These are phyloP conservation scores for Catamblyrhynchus diadema DNA, from an alignment of 2,797 vertebrate species.

Conservation along the genomic window DNA sequence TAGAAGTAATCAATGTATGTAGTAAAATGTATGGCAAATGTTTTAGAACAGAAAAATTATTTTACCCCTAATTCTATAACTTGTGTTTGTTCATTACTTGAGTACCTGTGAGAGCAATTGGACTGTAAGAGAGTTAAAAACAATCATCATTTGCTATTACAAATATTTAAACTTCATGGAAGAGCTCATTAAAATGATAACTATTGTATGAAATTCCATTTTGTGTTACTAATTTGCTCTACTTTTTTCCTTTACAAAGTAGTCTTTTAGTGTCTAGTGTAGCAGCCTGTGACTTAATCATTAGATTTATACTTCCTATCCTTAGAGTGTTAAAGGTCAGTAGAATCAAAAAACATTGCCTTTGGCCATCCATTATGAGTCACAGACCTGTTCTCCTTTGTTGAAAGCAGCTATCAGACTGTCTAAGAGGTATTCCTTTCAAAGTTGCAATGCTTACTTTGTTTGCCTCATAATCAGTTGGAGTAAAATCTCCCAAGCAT, in stretches of 20 bases:
- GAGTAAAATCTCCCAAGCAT: constrained; percentile 54
- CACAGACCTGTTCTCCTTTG: constrained; percentile 43
- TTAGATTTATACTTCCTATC: constrained; percentile 58
- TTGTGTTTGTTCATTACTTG: neutral
- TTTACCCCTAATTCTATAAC: neutral
- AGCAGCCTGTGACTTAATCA: constrained; percentile 28
- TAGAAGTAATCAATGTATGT: neutral
- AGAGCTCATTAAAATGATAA: constrained; percentile 17
- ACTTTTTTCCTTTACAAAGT: constrained; percentile 18
- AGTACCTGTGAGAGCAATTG: neutral
- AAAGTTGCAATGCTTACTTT: constrained; percentile 50
- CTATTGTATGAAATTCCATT: neutral
- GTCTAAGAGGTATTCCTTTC: constrained; percentile 54
- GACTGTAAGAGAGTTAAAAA: neutral
- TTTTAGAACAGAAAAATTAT: neutral
- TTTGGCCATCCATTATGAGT: constrained; percentile 67
- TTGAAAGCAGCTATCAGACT: constrained; percentile 50
- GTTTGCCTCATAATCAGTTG: constrained; percentile 20
- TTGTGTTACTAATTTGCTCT: neutral
- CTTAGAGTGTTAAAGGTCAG: constrained; percentile 54
- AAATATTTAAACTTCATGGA: constrained; percentile 15
- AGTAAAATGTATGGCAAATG: neutral
- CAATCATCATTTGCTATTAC: neutral
- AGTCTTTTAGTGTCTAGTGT: constrained; percentile 8
- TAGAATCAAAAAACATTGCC: constrained; percentile 61